These are phyloP conservation scores for Antennarius maculatus DNA, from an alignment of 2,797 vertebrate species.

Conservation along the genomic window DNA sequence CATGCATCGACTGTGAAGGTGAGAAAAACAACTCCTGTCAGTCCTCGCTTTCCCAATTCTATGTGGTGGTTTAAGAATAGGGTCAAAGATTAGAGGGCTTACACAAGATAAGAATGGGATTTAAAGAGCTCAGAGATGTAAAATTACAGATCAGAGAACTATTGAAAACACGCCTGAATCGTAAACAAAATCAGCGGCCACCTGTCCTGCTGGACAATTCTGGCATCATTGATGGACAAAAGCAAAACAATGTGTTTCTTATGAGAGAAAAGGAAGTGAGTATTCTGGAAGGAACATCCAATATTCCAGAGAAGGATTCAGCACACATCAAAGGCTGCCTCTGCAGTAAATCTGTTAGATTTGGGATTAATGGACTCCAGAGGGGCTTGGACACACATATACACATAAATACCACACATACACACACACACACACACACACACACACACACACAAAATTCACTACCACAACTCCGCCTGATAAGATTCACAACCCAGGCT, in stretches of 20 bases:
- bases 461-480: constrained; percentile 64
- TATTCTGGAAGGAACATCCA: constrained; percentile 67
- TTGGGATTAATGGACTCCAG: constrained; percentile 83
- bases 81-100: constrained; percentile 85
- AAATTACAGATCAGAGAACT: constrained; percentile 81
- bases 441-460: constrained; percentile 53
- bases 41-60: constrained; percentile 58
- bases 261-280: constrained; percentile 59
- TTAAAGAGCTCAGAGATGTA: constrained; percentile 83
- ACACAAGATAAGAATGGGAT: constrained; percentile 83
- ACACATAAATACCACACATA: constrained; percentile 2
- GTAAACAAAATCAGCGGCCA: constrained; percentile 72
- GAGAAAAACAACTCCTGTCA: constrained; percentile 70
- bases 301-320: constrained; percentile 77
- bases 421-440: constrained; percentile 1
- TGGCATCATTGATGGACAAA: neutral
- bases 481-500: constrained; percentile 69
- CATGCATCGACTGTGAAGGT: constrained; percentile 62
- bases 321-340: constrained; percentile 78
- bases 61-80: constrained; percentile 81
- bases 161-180: constrained; percentile 75
- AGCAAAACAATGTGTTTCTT: constrained; percentile 58
- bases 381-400: constrained; percentile 70
- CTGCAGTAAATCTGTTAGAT: constrained; percentile 78
- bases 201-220: constrained; percentile 66